Evolutionary conservation across 2,113 vertebrate genomes (phyloP), one percentile per base, ranked within the genome.

Genomic region (Megaceryle maxima): DNA sequence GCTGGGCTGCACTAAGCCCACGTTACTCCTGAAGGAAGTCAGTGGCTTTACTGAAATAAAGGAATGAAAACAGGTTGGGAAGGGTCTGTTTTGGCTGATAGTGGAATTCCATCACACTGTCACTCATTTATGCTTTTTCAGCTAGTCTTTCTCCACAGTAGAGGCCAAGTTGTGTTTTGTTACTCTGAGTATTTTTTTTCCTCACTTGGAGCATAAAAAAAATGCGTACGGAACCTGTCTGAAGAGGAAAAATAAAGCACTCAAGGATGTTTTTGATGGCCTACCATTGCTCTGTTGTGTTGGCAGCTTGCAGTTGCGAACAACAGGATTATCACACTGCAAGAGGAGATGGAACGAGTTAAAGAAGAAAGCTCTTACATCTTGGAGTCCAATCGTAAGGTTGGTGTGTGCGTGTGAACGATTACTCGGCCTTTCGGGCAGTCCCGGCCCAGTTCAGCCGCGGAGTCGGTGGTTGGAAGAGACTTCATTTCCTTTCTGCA

Each of bases 291-390:
- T 86, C 62, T 82, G 72, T 60, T 92, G 22, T 63, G 78, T 82
- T 96, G 50, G 10, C 94, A 99, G 99, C 99, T 99, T 41, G 99
- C 99, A 1, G 99, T 99, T 69, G 99, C 99, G 70, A 99, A 99
- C 96, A 99, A 99, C 97, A 97, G 99, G 97, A 99, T 99, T 96
- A 99, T 99, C 97, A 99, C 99, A 5, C 97, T 99, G 96, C 99
- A 99, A 94, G 99, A 99, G 76, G 99, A 99, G 64, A 98, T 99
- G 97, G 99, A 99, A 90, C 96, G 98, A 68, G 98, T 99, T 69
- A 99, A 99, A 96, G 99, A 99, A 43, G 99, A 99, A 87, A 99
- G 98, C 67, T 99, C 99, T 35, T 99, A 98, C 60, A 98, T 99
- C 74, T 53, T 99, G 88, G 99, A 99, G 97, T 98, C 98, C 84